Conservation (phyloP, 2,888 invertebrate species). For the Drosophila vallismaia region DNA sequence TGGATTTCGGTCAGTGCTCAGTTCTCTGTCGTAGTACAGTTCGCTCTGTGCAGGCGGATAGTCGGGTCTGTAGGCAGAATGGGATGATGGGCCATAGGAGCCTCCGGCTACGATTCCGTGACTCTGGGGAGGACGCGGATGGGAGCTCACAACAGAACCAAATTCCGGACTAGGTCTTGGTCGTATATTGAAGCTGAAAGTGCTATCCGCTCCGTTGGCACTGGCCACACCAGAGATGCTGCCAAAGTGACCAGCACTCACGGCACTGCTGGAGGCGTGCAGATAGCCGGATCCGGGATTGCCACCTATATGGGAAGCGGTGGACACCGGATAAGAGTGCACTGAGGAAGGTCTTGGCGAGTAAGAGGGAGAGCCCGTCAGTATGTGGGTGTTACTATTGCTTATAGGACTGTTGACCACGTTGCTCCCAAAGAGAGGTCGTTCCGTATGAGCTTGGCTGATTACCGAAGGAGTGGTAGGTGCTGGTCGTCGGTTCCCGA, state of each 20-base stretch:
- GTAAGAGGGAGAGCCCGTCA: conserved; percentile 27
- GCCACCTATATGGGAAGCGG: conserved; percentile 45
- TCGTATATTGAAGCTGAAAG: conserved; percentile 81
- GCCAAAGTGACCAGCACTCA: conserved; percentile 77
- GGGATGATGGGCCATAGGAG: conserved; percentile 55
- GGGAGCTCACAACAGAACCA: conserved; percentile 49
- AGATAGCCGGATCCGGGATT: conserved; percentile 55
- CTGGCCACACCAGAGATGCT: conserved; percentile 78
- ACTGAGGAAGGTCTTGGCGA: conserved; percentile 48
- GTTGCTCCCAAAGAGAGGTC: conserved; percentile 42
- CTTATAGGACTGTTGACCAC: conserved; percentile 62
- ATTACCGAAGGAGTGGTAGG: conserved; percentile 49
- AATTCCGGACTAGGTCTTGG: conserved; percentile 74
- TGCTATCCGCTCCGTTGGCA: conserved; percentile 80
- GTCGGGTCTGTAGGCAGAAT: conserved; percentile 56
- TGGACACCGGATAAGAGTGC: conserved; percentile 53
- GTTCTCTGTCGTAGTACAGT: conserved; percentile 69
- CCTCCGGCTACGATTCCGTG: conserved; percentile 41
- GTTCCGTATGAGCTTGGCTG: conserved; percentile 42
- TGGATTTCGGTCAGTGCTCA: conserved; percentile 27
- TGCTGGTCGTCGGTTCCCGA: conserved; percentile 47
- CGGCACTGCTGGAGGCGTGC: conserved; percentile 77
- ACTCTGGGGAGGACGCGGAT: conserved; percentile 57
- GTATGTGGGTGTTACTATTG: conserved; percentile 23
- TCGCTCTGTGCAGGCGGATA: conserved; percentile 57